Conservation (phyloP, 1,140 invertebrate genomes). For the Melitaea cinxia region DNA sequence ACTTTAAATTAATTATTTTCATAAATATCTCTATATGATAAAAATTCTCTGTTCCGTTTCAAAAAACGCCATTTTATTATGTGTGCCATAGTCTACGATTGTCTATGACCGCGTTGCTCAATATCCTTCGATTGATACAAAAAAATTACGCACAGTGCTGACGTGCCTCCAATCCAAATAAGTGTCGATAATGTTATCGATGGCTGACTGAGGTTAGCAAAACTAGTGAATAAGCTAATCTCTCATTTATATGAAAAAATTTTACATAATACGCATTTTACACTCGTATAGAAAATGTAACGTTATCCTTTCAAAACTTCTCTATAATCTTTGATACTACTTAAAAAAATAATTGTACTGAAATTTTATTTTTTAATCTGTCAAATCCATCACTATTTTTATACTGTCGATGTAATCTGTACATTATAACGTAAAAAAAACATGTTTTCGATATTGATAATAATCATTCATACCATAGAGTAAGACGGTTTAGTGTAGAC, state of each 20-base stretch:
- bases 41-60: not conserved
- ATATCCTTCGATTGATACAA: not conserved
- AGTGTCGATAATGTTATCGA: slow-evolving; percentile 7
- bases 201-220: slow-evolving; percentile 20
- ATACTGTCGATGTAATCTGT: slow-evolving; percentile 21
- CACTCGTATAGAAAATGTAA: slow-evolving; percentile 2
- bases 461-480: slow-evolving; percentile 4
- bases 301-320: not conserved
- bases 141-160: not conserved
- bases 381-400: slow-evolving; percentile 22
- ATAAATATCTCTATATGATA: too few species aligned
- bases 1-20: too few species aligned
- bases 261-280: slow-evolving; percentile 21
- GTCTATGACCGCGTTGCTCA: slow-evolving; percentile 7
- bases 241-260: slow-evolving; percentile 2
- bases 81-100: slow-evolving; percentile 7
- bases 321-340: slow-evolving; percentile 5
- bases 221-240: slow-evolving; percentile 3
- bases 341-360: not conserved
- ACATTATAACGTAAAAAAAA: not conserved
- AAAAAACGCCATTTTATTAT: not conserved
- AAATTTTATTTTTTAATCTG: slow-evolving; percentile 11
- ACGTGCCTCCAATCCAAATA: slow-evolving; percentile 5
- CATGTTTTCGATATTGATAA: slow-evolving; percentile 7
- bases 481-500: slow-evolving; percentile 9